phyloP scores from a whole-genome alignment of 2,888 invertebrate genomes.

The Resseliella maxima region DNA sequence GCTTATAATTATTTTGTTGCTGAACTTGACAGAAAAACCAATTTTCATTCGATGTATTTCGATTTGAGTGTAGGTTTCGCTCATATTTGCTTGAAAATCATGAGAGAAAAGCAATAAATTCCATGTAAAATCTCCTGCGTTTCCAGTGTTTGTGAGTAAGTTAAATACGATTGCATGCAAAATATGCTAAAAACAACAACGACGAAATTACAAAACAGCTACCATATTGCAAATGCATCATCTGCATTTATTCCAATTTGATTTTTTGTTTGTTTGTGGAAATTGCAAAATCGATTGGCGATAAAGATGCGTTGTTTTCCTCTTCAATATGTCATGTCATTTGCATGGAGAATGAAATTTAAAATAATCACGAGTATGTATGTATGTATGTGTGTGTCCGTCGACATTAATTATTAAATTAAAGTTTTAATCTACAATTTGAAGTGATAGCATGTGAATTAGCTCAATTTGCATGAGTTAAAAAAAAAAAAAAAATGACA shows the following conservation, averaged over 20 bases:
- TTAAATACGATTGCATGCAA: neutral
- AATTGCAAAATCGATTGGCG: neutral
- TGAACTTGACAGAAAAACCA: neutral
- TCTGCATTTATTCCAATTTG: slow-evolving; percentile 3
- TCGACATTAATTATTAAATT: neutral
- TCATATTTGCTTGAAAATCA: slow-evolving; percentile 17
- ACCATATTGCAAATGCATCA: neutral
- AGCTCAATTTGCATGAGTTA: neutral
- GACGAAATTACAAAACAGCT: neutral
- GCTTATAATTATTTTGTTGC: slow-evolving; percentile 23
- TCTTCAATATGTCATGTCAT: neutral
- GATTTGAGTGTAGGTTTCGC: neutral
- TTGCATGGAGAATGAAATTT: neutral
- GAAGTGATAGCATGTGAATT: neutral
- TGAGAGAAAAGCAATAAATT: neutral
- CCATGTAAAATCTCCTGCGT: neutral
- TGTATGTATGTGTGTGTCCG: neutral
- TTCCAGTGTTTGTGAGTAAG: neutral
- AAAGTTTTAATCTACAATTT: neutral
- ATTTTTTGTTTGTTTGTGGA: neutral
- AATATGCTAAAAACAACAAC: neutral
- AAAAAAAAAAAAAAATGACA: neutral
- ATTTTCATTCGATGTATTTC: neutral
- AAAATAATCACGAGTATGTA: neutral
- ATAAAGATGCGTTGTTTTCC: neutral